A percentile compares a stretch with the other conserved stretches of the same genome.
Evolutionary conservation across 1,140 invertebrate species (phyloP).

Genomic region (Scaptomyza montana): DNA sequence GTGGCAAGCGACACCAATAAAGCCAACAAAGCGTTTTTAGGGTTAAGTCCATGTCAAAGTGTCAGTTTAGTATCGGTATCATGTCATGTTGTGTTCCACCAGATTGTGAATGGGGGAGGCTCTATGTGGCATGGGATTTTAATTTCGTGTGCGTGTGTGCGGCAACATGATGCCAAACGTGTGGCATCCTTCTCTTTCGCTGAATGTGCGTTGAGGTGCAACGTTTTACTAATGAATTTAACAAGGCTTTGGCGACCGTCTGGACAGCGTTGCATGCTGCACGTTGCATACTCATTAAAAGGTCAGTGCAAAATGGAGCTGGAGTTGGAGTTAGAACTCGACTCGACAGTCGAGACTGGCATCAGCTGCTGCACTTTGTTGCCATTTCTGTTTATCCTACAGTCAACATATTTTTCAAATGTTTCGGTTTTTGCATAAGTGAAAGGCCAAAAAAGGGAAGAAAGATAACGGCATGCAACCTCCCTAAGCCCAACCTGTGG

Average conservation of each 20-base stretch:
- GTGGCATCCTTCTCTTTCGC: slow-evolving; percentile 36
- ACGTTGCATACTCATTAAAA: slow-evolving; percentile 80
- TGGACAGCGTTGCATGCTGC: slow-evolving; percentile 39
- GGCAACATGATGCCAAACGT: slow-evolving; percentile 78
- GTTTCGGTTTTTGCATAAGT: slow-evolving; percentile 75
- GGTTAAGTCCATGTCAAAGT: slow-evolving; percentile 84
- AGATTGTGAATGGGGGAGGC: slow-evolving; percentile 32
- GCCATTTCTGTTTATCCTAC: slow-evolving; percentile 70
- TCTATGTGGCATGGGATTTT: slow-evolving; percentile 48
- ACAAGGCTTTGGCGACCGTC: slow-evolving; percentile 59
- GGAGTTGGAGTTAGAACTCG: slow-evolving; percentile 41
- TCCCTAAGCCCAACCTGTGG: not conserved
- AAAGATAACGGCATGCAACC: slow-evolving; percentile 56
- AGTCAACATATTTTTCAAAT: slow-evolving; percentile 80
- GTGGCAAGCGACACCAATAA: slow-evolving; percentile 75
- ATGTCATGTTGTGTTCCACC: slow-evolving; percentile 78
- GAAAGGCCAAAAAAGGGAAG: slow-evolving; percentile 70
- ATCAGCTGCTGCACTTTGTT: slow-evolving; percentile 79
- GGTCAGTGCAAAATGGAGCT: slow-evolving; percentile 65
- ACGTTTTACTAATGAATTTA: slow-evolving; percentile 82
- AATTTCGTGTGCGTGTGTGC: slow-evolving; percentile 75
- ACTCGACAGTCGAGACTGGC: slow-evolving; percentile 50
- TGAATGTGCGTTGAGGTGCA: slow-evolving; percentile 67
- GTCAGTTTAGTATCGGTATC: slow-evolving; percentile 84
- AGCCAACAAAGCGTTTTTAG: slow-evolving; percentile 82